These are phyloP conservation scores for Anoplolepis gracilipes DNA, from an alignment of 1,140 invertebrate species.

Conservation along the genomic window DNA sequence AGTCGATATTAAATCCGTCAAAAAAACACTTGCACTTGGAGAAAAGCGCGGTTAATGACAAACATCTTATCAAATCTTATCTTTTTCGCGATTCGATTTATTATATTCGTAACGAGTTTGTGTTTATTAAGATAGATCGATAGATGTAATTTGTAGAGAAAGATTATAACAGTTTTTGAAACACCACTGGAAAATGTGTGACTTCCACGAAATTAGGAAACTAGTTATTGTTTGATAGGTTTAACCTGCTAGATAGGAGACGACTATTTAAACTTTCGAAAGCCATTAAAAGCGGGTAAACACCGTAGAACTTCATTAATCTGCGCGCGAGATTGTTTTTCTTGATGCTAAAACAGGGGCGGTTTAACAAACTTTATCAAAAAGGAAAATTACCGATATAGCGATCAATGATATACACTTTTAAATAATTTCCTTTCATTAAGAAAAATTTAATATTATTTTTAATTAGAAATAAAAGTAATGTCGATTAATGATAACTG, in stretches of 20 bases:
- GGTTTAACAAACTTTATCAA: neutral
- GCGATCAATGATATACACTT: neutral
- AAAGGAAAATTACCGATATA: neutral
- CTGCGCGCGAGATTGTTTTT: constrained; percentile 11
- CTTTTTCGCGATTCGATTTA: neutral
- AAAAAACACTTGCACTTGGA: neutral
- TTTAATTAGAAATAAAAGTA: no score
- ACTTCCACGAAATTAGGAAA: neutral
- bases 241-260: neutral
- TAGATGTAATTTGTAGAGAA: neutral
- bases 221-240: neutral
- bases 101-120: neutral
- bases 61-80: neutral
- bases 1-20: neutral
- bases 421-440: neutral
- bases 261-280: constrained; percentile 24
- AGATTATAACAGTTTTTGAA: constrained; percentile 14
- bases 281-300: constrained; percentile 31
- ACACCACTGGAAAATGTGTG: neutral
- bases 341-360: neutral
- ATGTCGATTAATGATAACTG: no score
- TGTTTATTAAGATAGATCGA: neutral
- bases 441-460: neutral
- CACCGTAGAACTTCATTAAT: constrained; percentile 19
- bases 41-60: neutral